These are phyloP conservation scores for Popillia japonica DNA, from an alignment of 1,140 invertebrate genomes.

Conservation along the genomic window DNA sequence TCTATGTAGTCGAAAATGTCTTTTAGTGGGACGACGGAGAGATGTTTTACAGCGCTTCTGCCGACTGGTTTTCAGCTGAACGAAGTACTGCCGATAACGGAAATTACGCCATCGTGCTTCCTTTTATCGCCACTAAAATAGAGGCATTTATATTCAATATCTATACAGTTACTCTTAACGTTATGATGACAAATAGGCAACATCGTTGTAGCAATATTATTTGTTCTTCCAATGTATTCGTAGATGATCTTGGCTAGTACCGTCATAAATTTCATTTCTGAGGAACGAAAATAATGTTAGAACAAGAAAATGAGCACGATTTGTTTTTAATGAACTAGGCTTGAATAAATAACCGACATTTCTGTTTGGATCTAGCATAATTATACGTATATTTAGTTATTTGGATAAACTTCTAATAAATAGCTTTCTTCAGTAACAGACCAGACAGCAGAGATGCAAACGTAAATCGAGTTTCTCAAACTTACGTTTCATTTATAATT, in stretches of 20 bases:
- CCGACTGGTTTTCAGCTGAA: conserved; percentile 9
- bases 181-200: conserved; percentile 7
- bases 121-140: conserved; percentile 11
- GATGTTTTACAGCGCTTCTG: conserved; percentile 10
- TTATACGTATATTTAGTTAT: too few species aligned
- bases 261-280: neutral
- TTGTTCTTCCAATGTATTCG: neutral
- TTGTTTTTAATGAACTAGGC: too few species aligned
- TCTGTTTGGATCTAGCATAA: too few species aligned
- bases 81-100: conserved; percentile 9
- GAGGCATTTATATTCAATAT: conserved; percentile 14
- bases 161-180: conserved; percentile 9
- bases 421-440: too few species aligned
- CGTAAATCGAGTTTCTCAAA: too few species aligned
- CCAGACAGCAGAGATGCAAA: too few species aligned
- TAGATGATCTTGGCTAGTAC: neutral
- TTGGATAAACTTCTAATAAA: too few species aligned
- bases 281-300: neutral
- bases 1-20: neutral
- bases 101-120: neutral
- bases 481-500: too few species aligned
- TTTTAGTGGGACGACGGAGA: neutral
- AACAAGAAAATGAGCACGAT: too few species aligned
- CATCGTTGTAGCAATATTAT: neutral
- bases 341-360: too few species aligned